Base-by-base conservation (phyloP, 2,888 invertebrate species). In the Patella depressa region DNA sequence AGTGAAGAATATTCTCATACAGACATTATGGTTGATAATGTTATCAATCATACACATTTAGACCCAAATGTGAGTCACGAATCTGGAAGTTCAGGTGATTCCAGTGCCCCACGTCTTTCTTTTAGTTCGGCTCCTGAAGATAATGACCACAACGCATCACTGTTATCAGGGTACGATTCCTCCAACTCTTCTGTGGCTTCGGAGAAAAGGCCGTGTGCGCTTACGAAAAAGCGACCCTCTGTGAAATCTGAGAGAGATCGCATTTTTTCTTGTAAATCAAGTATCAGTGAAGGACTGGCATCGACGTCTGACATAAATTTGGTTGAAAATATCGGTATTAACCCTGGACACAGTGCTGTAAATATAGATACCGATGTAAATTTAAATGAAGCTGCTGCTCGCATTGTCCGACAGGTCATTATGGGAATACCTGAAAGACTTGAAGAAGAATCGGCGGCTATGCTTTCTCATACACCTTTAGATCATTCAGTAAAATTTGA, bases 401-500 rank as follows among this genome's bases (percentile, higher is more conserved):
- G 69, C 17, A 83, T 83, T 55, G 83, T 83, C 59, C 77, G 74
- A 76, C 81, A 82, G 69, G 83, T 83, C 24, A 78, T 83, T 17
- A 76, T 82, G 77, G 73, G 79, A 34, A 65, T 83, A 2, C 81
- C 83, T 2, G 76, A 79, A 34, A 75, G 76, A 34, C 53, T 78
- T 11, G 79, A 76, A 4, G 17, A 72, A 53, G 54, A 75, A 7
- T 15, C 19, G 19, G 65, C 65, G 3, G 17, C 59, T 12, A 74
- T 14, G n/a, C 12, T 34, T 17, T 29, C 53, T 24, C 59, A 74
- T 15, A n/a, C 11, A 11, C 1, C 19, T 15, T 15, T 12, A 14
- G 45, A 34, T 17, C 45, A 65, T 34, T 29, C 34, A 3, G 65
- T 65, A 59, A 24, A 34, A 34, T 17, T n/a, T 29, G 34, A 17